A percentile compares a stretch with the other conserved stretches of the same genome.
Evolutionary conservation across 2,888 invertebrate genomes (phyloP).

Genomic region (Koerneria pararmatus): DNA sequence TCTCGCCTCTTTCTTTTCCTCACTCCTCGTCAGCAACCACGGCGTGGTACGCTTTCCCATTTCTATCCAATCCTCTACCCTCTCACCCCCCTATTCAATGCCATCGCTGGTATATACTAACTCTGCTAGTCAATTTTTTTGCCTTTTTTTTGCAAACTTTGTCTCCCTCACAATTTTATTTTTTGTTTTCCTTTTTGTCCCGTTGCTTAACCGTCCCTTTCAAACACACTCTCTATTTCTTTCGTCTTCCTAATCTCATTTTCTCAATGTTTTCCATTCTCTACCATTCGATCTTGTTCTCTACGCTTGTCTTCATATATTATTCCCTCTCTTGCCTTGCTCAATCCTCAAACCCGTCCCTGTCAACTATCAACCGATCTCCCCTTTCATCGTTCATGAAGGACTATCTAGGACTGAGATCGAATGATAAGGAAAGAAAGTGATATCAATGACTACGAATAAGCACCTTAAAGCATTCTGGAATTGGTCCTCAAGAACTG

Average conservation of each 20-base stretch:
- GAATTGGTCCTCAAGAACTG: no score
- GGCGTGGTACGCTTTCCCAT: constrained; percentile 18
- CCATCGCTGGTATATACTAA: no score
- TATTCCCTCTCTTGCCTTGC: no score
- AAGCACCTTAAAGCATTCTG: no score
- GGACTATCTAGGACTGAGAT: no score
- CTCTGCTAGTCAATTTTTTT: constrained; percentile 3
- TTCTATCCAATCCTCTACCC: neutral
- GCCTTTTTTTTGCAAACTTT: constrained; percentile 4
- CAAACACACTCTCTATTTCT: neutral
- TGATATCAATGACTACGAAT: no score
- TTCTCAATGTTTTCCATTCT: neutral
- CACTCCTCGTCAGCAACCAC: constrained; percentile 10
- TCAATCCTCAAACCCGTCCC: no score
- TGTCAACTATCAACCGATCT: no score
- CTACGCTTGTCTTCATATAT: no score
- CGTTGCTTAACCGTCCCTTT: neutral
- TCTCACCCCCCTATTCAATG: neutral
- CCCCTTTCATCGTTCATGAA: no score
- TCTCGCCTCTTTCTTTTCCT: neutral
- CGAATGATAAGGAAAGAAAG: no score
- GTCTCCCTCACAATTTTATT: constrained; percentile 9
- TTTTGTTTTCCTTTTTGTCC: constrained; percentile 5
- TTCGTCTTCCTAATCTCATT: neutral
- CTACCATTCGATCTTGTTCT: no score